Conservation (phyloP, 2,113 vertebrate species). For the Corythoichthys haematopterus region DNA sequence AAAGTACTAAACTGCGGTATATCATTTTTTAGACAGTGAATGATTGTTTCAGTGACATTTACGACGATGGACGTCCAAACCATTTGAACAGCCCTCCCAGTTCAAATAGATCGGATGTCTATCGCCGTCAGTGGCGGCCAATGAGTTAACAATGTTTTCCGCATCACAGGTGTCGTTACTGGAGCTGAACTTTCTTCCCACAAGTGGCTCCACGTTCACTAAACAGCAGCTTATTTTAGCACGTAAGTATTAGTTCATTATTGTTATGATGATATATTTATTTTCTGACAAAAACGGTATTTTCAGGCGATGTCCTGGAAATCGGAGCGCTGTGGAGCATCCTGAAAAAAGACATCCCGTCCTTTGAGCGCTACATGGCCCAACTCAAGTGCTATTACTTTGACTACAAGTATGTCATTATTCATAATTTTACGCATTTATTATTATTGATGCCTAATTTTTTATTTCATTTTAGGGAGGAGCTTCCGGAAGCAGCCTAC, state of each 20-base stretch:
- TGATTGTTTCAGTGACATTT: too few relatives aligned
- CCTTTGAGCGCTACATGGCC: constrained; percentile 92
- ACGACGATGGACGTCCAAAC: too few relatives aligned
- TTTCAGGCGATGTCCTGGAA: constrained; percentile 86
- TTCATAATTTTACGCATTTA: background rate
- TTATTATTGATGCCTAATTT: background rate
- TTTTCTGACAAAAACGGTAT: too few relatives aligned
- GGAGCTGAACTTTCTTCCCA: constrained; percentile 90
- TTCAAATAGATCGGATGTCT: too few relatives aligned
- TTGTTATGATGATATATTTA: too few relatives aligned
- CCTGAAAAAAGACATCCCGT: constrained; percentile 89
- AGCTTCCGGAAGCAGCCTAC: constrained; percentile 86
- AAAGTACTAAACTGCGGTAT: too few relatives aligned
- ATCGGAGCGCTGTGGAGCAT: constrained; percentile 93
- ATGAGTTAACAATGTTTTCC: background rate
- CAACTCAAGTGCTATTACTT: constrained; percentile 96
- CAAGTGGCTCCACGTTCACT: constrained; percentile 78
- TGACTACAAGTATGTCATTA: constrained; percentile 84
- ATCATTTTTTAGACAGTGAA: too few relatives aligned
- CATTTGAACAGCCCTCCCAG: too few relatives aligned
- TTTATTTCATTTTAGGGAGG: constrained; percentile 66
- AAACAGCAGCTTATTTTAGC: constrained; percentile 91
- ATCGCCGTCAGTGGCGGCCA: too few relatives aligned
- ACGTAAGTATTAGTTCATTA: constrained; percentile 70
- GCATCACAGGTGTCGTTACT: constrained; percentile 78